Evolutionary conservation across 2,113 vertebrate species (phyloP), one percentile per base, ranked within the genome.

Genomic region (Nanger granti): DNA sequence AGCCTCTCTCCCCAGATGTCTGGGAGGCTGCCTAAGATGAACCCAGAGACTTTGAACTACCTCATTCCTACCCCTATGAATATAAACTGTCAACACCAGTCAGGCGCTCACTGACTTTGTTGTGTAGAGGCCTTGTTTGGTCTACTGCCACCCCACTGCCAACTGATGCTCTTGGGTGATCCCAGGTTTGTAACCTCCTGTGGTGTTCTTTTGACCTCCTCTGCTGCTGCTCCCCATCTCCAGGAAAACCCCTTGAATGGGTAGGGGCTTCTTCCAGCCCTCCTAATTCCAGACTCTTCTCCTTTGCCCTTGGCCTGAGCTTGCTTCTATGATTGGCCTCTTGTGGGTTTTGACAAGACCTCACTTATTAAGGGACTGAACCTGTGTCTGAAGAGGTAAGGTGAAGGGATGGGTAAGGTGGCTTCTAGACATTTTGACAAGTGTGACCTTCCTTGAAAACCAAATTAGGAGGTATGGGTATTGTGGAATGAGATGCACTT

Each of bases 81-180:
- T 34, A 1, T 82, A 11, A 8, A 8, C 15, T 17, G 31, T 20
- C 69, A 59, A 5, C 1, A 76, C 69, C 73, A 13, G n/a, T 14
- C 28, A 24, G 52, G 12, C 52, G n/a, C 37, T 34, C 17, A 49
- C 29, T 79, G 73, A 79, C 41, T 44, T 44, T 44, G 37, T 26
- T 79, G 73, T 1, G 73, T 79, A 79, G 73, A 79, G 60, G 20
- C 9, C 52, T 54, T 7, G 7, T 49, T 60, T 37, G 31, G 6
- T 41, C 31, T 15, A n/a, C 11, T n/a, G 57, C 31, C 29, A 24
- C 2, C 17, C 47, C 0, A 3, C 49, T 3, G 11, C 44, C 14
- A 15, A 18, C 2, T n/a, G 54, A 13, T 11, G 59, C n/a, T 24
- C 18, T 17, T 55, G 49, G n/a, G 5, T 29, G 8, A 60, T 28